phyloP scores from a whole-genome alignment of 2,888 invertebrate species.

The Leistus spinibarbis region DNA sequence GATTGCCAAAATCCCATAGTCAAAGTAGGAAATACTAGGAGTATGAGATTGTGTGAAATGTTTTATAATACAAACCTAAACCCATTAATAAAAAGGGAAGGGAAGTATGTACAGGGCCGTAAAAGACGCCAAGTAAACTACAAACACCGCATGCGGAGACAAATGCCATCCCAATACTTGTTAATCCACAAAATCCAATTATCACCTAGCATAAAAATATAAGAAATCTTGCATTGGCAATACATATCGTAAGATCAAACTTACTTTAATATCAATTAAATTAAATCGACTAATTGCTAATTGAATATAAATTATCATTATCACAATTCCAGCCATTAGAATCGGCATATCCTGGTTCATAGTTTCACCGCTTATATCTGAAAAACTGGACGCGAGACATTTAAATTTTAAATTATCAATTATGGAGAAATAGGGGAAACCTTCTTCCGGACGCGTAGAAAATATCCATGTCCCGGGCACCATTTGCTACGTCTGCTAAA shows the following conservation, averaged over 20 bases:
- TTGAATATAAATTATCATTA: conserved; percentile 78
- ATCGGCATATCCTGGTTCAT: conserved; percentile 77
- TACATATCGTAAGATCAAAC: conserved; percentile 41
- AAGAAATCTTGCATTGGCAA: conserved; percentile 1
- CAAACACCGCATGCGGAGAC: conserved; percentile 74
- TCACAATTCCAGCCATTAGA: conserved; percentile 67
- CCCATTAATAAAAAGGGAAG: conserved; percentile 83
- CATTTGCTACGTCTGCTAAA: conserved; percentile 54
- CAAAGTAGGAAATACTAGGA: no score
- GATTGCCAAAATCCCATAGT: not conserved
- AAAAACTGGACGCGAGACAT: no score
- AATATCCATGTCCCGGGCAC: conserved; percentile 56
- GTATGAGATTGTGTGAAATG: not conserved
- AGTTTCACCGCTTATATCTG: conserved; percentile 72
- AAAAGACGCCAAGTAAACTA: conserved; percentile 71
- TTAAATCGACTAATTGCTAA: conserved; percentile 76
- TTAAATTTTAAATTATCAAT: no score
- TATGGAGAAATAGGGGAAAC: no score
- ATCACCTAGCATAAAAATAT: conserved; percentile 60
- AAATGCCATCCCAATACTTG: conserved; percentile 77
- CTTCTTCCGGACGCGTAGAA: conserved; percentile 68
- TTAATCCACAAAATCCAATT: conserved; percentile 70
- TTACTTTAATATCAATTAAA: conserved; percentile 73
- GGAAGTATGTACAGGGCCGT: conserved; percentile 82
- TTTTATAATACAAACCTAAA: conserved; percentile 56